Conservation (phyloP, 2,113 vertebrate species). For the Sphaerodactylus townsendi region DNA sequence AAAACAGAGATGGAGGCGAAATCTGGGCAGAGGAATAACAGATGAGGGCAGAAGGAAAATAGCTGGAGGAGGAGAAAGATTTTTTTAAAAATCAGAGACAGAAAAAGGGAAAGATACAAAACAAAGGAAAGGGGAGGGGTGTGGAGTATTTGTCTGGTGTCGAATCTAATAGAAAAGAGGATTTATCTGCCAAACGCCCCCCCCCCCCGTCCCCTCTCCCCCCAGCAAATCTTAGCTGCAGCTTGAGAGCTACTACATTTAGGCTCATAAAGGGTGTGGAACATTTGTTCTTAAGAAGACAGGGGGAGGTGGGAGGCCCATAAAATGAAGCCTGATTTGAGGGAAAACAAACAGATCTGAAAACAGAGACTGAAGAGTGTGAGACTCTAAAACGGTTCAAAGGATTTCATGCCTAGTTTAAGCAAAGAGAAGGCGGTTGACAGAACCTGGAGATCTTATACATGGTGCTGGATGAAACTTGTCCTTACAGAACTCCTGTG, state of each 20-base stretch:
- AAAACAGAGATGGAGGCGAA: not conserved
- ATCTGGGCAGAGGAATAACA: not conserved
- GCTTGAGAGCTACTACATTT: constrained; percentile 47
- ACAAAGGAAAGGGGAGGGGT: constrained; percentile 34
- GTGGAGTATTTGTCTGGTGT: constrained; percentile 62
- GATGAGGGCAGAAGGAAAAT: not conserved
- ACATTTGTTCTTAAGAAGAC: constrained; percentile 19
- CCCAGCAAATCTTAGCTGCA: constrained; percentile 53
- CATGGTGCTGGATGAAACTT: constrained; percentile 58
- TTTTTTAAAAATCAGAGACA: not conserved
- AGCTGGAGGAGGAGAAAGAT: not conserved
- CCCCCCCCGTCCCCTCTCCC: no score
- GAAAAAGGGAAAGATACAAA: constrained; percentile 28
- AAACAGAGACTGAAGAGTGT: not conserved
- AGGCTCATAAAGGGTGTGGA: not conserved
- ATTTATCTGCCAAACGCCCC: constrained; percentile 69
- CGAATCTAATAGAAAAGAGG: constrained; percentile 69
- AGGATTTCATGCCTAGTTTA: not conserved
- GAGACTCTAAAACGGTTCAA: not conserved
- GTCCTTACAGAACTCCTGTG: not conserved
- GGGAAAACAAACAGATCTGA: constrained; percentile 9
- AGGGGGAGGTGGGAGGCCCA: constrained; percentile 27
- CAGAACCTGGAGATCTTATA: constrained; percentile 15
- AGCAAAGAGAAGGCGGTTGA: not conserved
- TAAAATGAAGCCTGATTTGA: constrained; percentile 12